phyloP scores from a whole-genome alignment of 2,797 vertebrate genomes.

The Tinamus major region DNA sequence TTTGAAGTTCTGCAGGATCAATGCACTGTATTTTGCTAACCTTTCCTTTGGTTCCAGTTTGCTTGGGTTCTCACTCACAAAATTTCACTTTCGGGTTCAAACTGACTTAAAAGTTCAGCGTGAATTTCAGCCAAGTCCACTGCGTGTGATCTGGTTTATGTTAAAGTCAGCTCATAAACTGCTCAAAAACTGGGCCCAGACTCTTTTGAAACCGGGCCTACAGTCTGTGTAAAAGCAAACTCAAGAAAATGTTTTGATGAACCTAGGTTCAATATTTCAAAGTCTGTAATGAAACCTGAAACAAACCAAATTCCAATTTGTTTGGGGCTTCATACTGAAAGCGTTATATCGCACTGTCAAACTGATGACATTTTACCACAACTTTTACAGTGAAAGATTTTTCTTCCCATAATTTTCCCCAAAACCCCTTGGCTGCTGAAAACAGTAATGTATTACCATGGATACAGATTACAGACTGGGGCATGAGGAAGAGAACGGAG shows the following conservation, averaged over 20 bases:
- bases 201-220: slow-evolving; percentile 64
- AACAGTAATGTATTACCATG: slow-evolving; percentile 51
- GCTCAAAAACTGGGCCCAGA: not conserved
- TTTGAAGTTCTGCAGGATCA: slow-evolving; percentile 58
- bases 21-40: not conserved
- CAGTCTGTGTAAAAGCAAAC: slow-evolving; percentile 41
- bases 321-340: slow-evolving; percentile 34
- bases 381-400: slow-evolving; percentile 41
- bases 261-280: slow-evolving; percentile 45
- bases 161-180: slow-evolving; percentile 64
- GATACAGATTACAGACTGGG: slow-evolving; percentile 58
- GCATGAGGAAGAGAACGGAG: not conserved
- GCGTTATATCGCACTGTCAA: not conserved
- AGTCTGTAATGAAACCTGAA: slow-evolving; percentile 56
- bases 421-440: slow-evolving; percentile 24
- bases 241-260: slow-evolving; percentile 60
- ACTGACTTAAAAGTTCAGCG: slow-evolving; percentile 43
- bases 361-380: slow-evolving; percentile 54
- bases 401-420: slow-evolving; percentile 49
- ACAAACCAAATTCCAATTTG: slow-evolving; percentile 57
- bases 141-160: slow-evolving; percentile 59
- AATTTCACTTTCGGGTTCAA: slow-evolving; percentile 64
- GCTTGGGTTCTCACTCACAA: slow-evolving; percentile 29
- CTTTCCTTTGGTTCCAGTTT: slow-evolving; percentile 13
- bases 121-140: slow-evolving; percentile 59